These are phyloP conservation scores for Pempheris klunzingeri DNA, from an alignment of 2,797 vertebrate species.

Conservation along the genomic window DNA sequence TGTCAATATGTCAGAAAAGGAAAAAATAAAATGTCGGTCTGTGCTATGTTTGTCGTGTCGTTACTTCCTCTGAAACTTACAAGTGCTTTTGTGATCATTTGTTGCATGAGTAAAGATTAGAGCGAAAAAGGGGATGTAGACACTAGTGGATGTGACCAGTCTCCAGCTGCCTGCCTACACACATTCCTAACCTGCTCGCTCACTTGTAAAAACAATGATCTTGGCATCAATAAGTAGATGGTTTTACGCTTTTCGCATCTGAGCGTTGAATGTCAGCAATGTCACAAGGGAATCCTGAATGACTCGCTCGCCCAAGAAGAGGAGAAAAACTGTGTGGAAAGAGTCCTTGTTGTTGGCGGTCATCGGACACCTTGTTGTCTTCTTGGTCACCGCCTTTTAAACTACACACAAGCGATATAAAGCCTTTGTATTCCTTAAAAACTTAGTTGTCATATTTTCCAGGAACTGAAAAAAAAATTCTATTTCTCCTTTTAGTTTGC, in stretches of 20 bases:
- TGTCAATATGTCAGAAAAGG: constrained; percentile 45
- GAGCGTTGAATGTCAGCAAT: constrained; percentile 11
- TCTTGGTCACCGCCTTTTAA: neutral
- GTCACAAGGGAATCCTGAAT: constrained; percentile 4
- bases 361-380: neutral
- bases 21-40: constrained; percentile 52
- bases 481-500: constrained; percentile 33
- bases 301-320: neutral
- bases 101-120: neutral
- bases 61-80: constrained; percentile 24
- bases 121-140: neutral
- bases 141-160: constrained; percentile 11
- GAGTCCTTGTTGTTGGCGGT: constrained; percentile 9
- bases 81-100: neutral
- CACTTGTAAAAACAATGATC: constrained; percentile 31
- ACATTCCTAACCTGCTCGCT: constrained; percentile 59
- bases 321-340: neutral
- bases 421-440: neutral
- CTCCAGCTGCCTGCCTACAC: constrained; percentile 42
- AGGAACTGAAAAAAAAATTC: neutral
- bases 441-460: neutral
- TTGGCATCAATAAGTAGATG: constrained; percentile 2
- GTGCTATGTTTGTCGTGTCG: constrained; percentile 26
- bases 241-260: neutral
- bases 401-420: neutral